Percentiles rank a stretch among this genome's conserved stretches.
phyloP scores from a whole-genome alignment of 2,888 invertebrate species.

The Polymixis lichenea region DNA sequence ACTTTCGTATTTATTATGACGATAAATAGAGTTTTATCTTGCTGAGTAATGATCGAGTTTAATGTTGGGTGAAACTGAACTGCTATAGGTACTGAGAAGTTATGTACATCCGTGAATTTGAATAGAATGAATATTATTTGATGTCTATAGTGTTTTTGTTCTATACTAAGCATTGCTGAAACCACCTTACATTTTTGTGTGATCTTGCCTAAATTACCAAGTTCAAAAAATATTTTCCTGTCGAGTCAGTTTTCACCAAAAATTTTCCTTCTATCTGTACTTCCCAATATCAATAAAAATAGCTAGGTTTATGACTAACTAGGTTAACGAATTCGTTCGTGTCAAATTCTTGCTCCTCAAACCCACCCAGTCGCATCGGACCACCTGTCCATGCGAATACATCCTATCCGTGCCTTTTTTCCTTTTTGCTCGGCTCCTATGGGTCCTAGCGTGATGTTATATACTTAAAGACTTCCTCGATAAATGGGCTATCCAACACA shows the following conservation, averaged over 20 bases:
- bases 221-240: not conserved
- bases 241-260: not conserved
- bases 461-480: too few relatives aligned
- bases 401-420: too few relatives aligned
- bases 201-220: not conserved
- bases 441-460: too few relatives aligned
- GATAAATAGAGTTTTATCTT: slow-evolving; percentile 15
- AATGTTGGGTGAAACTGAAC: slow-evolving; percentile 22
- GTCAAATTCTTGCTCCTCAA: too few relatives aligned
- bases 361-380: too few relatives aligned
- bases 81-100: too few relatives aligned
- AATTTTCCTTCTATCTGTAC: not conserved
- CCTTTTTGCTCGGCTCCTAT: too few relatives aligned
- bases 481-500: too few relatives aligned
- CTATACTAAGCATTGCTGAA: not conserved
- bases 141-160: not conserved
- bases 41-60: slow-evolving; percentile 1
- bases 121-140: not conserved
- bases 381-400: too few relatives aligned
- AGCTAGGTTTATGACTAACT: too few relatives aligned
- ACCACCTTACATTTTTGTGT: not conserved
- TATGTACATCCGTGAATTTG: not conserved
- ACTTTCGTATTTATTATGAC: slow-evolving; percentile 56
- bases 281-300: not conserved
- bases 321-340: too few relatives aligned